Base-by-base conservation (phyloP, 2,113 vertebrate genomes). In the Gobio gobio region DNA sequence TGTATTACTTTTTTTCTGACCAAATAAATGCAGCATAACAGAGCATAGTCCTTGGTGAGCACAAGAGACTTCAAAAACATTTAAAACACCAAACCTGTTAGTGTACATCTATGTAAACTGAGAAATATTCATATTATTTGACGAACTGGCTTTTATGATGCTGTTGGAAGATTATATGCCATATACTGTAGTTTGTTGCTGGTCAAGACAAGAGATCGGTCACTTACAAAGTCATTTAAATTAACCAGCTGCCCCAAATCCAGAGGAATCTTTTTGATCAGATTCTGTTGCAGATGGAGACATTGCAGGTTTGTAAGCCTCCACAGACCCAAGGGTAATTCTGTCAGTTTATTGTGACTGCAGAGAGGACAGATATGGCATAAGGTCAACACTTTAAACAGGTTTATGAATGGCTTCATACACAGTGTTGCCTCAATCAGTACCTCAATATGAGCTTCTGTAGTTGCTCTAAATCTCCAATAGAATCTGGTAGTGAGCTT, bases 301-400 rank as follows among this genome's bases (percentile, higher is more conserved):
- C 93, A 94, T 78, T 88, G 93, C 78, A 99, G 92, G n/a, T 87
- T 95, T 22, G 90, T 93, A 86, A 99, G 92, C 49, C 90, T 87
- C 85, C 90, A 92, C 86, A 98, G 54, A 88, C 97, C 96, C 79
- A 92, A 89, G 0, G 97, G 97, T 61, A 99, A 84, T 2, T 90
- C 91, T 63, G 84, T 92, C 93, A 99, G 90, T 80, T 97, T 94
- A 93, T 99, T 99, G 90, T 97, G 97, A 91, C 98, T 99, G 85
- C 58, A 22, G 29, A 88, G 59, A 86, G 78, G 51, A 87, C 86
- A 83, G 36, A 8, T 16, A 82, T 56, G 56, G 10, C 29, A 70
- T 18, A 9, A 36, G 14, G 20, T 59, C 72, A 29, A 43, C 56
- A 63, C 9, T 29, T 12, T 51, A 20, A 83, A 64, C 7, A 40